These are phyloP conservation scores for Oligia latruncula DNA, from an alignment of 2,888 invertebrate genomes.

Conservation along the genomic window DNA sequence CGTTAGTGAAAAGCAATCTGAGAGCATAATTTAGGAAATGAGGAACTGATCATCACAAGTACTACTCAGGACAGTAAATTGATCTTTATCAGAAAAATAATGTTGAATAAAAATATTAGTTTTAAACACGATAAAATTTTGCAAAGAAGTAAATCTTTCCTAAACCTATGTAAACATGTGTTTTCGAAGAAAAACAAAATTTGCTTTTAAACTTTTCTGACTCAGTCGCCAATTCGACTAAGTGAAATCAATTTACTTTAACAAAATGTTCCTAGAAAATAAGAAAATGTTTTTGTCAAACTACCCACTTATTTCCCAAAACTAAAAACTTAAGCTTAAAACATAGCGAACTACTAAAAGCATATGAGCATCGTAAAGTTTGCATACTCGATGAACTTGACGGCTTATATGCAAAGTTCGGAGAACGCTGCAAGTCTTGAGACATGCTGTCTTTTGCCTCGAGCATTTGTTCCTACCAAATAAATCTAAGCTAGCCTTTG, in stretches of 20 bases:
- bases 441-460: slow-evolving; percentile 31
- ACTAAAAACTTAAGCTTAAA: slow-evolving; percentile 42
- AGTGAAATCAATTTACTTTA: slow-evolving; percentile 40
- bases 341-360: slow-evolving; percentile 42
- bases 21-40: background rate
- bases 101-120: no score
- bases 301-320: slow-evolving; percentile 21
- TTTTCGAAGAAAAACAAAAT: slow-evolving; percentile 6
- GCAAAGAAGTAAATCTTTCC: background rate
- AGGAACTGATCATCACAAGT: background rate
- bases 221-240: slow-evolving; percentile 17
- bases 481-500: slow-evolving; percentile 22
- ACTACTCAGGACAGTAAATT: background rate
- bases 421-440: slow-evolving; percentile 40
- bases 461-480: slow-evolving; percentile 27
- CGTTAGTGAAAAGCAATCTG: background rate
- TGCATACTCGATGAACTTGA: slow-evolving; percentile 52
- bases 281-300: slow-evolving; percentile 29
- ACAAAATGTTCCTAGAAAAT: slow-evolving; percentile 4
- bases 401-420: slow-evolving; percentile 52
- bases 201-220: background rate
- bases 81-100: background rate
- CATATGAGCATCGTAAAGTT: slow-evolving; percentile 56
- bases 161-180: background rate
- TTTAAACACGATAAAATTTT: background rate